Base-by-base conservation (phyloP, 2,113 vertebrate species). In the Paramormyrops kingsleyae region DNA sequence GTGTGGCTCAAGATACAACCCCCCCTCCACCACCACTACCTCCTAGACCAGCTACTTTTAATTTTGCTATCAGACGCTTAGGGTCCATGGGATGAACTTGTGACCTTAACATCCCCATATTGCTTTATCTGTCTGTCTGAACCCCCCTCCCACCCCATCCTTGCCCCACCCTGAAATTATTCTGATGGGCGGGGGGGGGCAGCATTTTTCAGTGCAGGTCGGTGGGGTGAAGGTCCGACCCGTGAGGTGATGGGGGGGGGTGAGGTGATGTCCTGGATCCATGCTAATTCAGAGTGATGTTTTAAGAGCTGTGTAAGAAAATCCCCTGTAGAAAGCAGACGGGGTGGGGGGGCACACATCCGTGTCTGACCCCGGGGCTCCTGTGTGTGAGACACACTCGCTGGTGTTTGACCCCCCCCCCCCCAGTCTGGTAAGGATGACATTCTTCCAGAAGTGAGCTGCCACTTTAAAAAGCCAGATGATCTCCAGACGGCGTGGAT, bases 291-390 rank as follows among this genome's bases (percentile, higher is more conserved):
- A 66, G n/a, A 86, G 39, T 66, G 89, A 86, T 89, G 83, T 19
- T 86, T 86, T 89, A 86, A 87, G 87, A 87, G 59, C 83, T 74
- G 39, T 70, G 89, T 87, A 87, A 70, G 89, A 74, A 74, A 87
- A 42, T 39, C 83, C 83, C 13, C 19, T 46, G 39, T 46, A 49
- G 44, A 49, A 21, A 27, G 17, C 15, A 47, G 83, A 46, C n/a
- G 7, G 3, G 83, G 17, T 9, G n/a, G 12, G 49, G 83, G 52
- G 52, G 15, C 52, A 24, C 31, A 84, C 31, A 21, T 12, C 31
- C 35, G 12, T 15, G 21, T 83, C 39, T 35, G 31, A 44, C 31
- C 31, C 35, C 31, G 13, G 39, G 39, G 12, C 21, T 21, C 88
- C 66, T n/a, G n/a, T n/a, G n/a, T n/a, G n/a, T n/a, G 46, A 52